Evolutionary conservation across 2,797 vertebrate species (phyloP).

Genomic region (Takifugu rubripes): DNA sequence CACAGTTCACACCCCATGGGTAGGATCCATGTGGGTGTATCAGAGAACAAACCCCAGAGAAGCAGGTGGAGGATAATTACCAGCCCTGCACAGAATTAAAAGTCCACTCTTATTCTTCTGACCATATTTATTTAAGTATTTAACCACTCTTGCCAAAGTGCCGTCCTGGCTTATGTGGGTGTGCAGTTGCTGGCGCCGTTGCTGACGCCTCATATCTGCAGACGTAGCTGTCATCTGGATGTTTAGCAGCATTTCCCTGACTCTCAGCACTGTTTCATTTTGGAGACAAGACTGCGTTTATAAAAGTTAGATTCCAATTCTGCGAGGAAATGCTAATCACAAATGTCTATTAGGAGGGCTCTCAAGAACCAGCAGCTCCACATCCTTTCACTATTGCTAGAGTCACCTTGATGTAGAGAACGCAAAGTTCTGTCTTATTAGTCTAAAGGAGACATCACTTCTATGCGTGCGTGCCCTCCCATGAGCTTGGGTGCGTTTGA

Average conservation of each 20-base stretch:
- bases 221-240: conserved; percentile 9
- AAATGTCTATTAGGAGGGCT: conserved; percentile 42
- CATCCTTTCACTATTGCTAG: conserved; percentile 29
- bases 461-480: conserved; percentile 4
- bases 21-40: no score
- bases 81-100: no score
- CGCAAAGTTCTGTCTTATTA: conserved; percentile 40
- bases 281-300: conserved; percentile 26
- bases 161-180: neutral
- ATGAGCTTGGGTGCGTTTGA: conserved; percentile 45
- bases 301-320: conserved; percentile 21
- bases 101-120: no score
- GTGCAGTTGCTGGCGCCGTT: neutral
- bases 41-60: no score
- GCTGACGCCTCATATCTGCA: conserved; percentile 6
- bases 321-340: conserved; percentile 29
- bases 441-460: conserved; percentile 21
- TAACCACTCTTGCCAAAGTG: no score
- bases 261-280: conserved; percentile 7
- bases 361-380: conserved; percentile 29
- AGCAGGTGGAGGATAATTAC: no score
- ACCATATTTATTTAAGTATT: no score
- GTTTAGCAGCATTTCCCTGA: conserved; percentile 21
- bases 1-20: neutral
- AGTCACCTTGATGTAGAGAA: conserved; percentile 63